Evolutionary conservation across 2,113 vertebrate species (phyloP).

Genomic region (Pampusana beccarii): DNA sequence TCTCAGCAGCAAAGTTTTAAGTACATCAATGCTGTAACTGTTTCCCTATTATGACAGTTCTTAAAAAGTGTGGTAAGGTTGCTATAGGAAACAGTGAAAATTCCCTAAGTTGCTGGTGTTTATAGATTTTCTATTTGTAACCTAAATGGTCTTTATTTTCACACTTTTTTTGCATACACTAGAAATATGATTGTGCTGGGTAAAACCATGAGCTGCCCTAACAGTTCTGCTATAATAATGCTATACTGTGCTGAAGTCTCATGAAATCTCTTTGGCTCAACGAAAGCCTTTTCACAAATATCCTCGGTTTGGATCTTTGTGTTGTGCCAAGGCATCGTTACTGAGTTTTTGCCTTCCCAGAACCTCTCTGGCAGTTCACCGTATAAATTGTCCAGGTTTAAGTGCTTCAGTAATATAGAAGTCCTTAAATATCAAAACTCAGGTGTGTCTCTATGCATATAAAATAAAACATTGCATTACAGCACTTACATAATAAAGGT

Average conservation of each 20-base stretch:
- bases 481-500: not conserved
- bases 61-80: constrained; percentile 33
- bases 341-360: not conserved
- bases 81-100: constrained; percentile 46
- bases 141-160: constrained; percentile 13
- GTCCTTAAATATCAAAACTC: not conserved
- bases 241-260: not conserved
- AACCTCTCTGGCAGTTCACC: not conserved
- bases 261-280: not conserved
- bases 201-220: not conserved
- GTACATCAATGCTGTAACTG: not conserved
- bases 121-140: constrained; percentile 29
- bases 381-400: not conserved
- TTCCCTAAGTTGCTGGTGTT: not conserved
- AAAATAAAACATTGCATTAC: not conserved
- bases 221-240: not conserved
- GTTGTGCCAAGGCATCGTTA: fast-evolving
- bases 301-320: not conserved
- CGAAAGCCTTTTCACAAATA: not conserved
- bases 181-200: not conserved
- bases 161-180: not conserved
- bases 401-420: not conserved
- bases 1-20: constrained; percentile 39
- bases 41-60: constrained; percentile 59
- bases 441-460: not conserved